phyloP scores from a whole-genome alignment of 2,113 vertebrate genomes.

The Passer montanus region DNA sequence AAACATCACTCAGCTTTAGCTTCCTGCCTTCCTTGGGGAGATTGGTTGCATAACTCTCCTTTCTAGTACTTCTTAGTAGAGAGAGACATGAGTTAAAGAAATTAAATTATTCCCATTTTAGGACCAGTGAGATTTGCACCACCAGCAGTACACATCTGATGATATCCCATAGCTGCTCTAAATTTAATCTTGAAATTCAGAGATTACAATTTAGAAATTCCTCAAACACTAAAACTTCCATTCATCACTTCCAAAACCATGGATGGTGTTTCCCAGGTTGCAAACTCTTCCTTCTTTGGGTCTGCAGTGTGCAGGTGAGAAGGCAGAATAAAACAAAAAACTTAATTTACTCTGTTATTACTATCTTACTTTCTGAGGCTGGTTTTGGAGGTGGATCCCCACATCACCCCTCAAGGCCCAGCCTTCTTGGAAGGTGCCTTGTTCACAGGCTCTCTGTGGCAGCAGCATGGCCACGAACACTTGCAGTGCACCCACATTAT shows the following conservation, averaged over 20 bases:
- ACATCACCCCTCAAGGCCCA: neutral
- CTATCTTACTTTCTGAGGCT: neutral
- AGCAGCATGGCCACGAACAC: rapidly evolving
- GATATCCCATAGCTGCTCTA: neutral
- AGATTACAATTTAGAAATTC: neutral
- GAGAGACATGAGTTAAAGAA: neutral
- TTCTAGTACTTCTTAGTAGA: neutral
- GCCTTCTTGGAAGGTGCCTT: neutral
- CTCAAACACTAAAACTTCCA: neutral
- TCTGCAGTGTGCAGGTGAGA: neutral
- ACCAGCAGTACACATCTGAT: neutral
- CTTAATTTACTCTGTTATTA: neutral
- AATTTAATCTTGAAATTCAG: neutral
- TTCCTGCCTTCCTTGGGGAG: neutral
- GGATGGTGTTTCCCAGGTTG: neutral
- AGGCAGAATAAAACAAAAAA: neutral
- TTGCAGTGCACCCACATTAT: neutral
- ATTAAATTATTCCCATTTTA: neutral
- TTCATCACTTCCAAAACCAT: neutral
- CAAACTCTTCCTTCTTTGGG: neutral
- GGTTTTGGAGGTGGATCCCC: neutral
- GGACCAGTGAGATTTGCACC: neutral
- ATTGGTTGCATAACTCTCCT: neutral
- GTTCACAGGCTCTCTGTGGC: neutral
- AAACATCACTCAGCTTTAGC: neutral